These are phyloP conservation scores for Channallabes apus DNA, from an alignment of 2,797 vertebrate genomes.

Conservation along the genomic window DNA sequence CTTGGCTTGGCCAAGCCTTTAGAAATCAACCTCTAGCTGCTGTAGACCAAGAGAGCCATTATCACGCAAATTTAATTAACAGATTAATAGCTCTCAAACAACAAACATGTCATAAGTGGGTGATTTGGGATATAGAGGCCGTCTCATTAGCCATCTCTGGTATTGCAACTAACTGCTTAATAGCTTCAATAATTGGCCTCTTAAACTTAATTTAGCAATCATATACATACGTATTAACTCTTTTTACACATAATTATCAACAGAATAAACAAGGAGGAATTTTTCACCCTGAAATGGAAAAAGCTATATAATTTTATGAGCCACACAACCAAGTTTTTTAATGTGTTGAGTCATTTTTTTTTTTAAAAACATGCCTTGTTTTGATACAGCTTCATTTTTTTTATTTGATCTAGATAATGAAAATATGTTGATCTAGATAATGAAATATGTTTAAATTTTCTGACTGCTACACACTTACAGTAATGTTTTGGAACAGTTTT, in stretches of 20 bases:
- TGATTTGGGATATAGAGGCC: conserved; percentile 52
- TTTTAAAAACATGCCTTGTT: conserved; percentile 40
- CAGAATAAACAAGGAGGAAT: conserved; percentile 75
- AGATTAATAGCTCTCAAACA: conserved; percentile 52
- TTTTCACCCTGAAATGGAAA: conserved; percentile 76
- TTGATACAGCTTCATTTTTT: conserved; percentile 36
- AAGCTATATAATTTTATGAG: conserved; percentile 80
- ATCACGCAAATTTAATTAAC: conserved; percentile 50
- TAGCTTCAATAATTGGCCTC: conserved; percentile 57
- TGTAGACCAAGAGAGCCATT: conserved; percentile 41
- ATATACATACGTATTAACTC: conserved; percentile 62
- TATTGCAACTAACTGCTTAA: conserved; percentile 58
- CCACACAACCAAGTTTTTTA: conserved; percentile 70
- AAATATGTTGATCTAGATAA: no score
- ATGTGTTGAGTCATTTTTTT: conserved; percentile 66
- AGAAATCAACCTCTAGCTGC: conserved; percentile 42
- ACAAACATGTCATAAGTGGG: conserved; percentile 48
- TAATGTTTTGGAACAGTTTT: conserved; percentile 1
- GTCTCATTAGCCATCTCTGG: conserved; percentile 55
- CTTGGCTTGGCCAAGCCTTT: conserved; percentile 46
- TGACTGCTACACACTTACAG: not conserved
- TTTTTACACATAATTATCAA: conserved; percentile 61
- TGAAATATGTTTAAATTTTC: conserved; percentile 4
- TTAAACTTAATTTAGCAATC: conserved; percentile 59
- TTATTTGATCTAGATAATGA: conserved; percentile 15